A percentile compares a stretch with the other conserved stretches of the same genome.
phyloP scores from a whole-genome alignment of 2,113 vertebrate genomes.

The Hydrochoerus hydrochaeris region DNA sequence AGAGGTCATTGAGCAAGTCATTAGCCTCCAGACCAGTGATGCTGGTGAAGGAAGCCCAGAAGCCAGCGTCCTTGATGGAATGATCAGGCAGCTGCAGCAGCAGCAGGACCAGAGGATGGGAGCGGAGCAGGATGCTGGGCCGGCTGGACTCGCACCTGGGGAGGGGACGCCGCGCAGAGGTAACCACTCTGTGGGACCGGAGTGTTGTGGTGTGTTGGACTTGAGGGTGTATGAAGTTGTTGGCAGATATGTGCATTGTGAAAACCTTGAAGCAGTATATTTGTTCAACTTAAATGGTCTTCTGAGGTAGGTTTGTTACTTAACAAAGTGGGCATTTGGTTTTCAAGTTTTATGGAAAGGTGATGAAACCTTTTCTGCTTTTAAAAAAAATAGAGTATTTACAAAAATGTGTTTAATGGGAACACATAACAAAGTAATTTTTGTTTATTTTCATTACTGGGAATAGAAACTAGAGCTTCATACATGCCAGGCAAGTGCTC shows the following conservation, averaged over 20 bases:
- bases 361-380: background rate
- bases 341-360: background rate
- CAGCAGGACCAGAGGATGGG: slow-evolving; percentile 89
- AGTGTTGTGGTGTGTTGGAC: background rate
- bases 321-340: background rate
- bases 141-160: slow-evolving; percentile 73
- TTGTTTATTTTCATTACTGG: background rate
- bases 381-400: background rate
- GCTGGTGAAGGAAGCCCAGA: slow-evolving; percentile 88
- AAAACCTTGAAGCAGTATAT: background rate
- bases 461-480: background rate
- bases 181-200: slow-evolving; percentile 54
- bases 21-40: slow-evolving; percentile 94
- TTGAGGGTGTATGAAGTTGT: background rate
- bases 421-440: background rate
- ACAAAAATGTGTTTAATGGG: background rate
- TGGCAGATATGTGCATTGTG: background rate
- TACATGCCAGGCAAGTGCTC: background rate
- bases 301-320: background rate
- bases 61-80: slow-evolving; percentile 91
- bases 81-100: slow-evolving; percentile 93
- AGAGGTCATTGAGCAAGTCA: slow-evolving; percentile 97
- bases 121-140: slow-evolving; percentile 74
- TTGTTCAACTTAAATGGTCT: background rate
- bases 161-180: slow-evolving; percentile 94